phyloP scores from a whole-genome alignment of 2,113 vertebrate genomes.

The Jacana jacana region DNA sequence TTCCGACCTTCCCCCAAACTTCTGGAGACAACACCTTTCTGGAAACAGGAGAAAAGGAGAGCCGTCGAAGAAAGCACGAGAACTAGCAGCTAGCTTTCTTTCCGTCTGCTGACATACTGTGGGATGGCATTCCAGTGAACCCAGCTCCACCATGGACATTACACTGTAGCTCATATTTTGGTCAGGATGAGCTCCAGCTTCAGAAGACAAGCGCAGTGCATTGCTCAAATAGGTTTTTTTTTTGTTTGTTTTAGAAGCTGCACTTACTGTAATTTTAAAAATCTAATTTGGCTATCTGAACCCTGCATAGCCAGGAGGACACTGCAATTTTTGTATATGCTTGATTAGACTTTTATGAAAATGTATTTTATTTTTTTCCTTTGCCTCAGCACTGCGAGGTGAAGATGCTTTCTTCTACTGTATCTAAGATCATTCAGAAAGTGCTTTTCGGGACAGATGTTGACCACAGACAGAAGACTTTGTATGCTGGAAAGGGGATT shows the following conservation, averaged over 20 bases:
- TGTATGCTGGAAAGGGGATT: slow-evolving; percentile 21
- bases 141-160: slow-evolving; percentile 21
- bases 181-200: slow-evolving; percentile 55
- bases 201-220: slow-evolving; percentile 30
- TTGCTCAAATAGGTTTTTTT: neutral
- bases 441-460: slow-evolving; percentile 49
- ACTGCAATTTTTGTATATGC: neutral
- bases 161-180: slow-evolving; percentile 51
- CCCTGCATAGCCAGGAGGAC: slow-evolving; percentile 42
- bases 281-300: slow-evolving; percentile 36
- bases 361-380: neutral
- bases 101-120: neutral
- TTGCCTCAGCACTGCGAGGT: neutral
- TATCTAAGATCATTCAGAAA: slow-evolving; percentile 51
- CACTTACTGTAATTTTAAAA: slow-evolving; percentile 40
- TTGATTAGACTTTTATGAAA: slow-evolving; percentile 43
- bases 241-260: slow-evolving; percentile 31
- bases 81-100: slow-evolving; percentile 66
- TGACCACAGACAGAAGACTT: slow-evolving; percentile 24
- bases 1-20: slow-evolving; percentile 48
- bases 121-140: slow-evolving; percentile 29
- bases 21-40: slow-evolving; percentile 26
- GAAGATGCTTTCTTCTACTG: neutral
- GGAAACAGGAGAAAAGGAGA: slow-evolving; percentile 51
- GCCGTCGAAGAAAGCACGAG: slow-evolving; percentile 60